Evolutionary conservation across 2,888 invertebrate genomes (phyloP).

Genomic region (Flexamia atlantica): DNA sequence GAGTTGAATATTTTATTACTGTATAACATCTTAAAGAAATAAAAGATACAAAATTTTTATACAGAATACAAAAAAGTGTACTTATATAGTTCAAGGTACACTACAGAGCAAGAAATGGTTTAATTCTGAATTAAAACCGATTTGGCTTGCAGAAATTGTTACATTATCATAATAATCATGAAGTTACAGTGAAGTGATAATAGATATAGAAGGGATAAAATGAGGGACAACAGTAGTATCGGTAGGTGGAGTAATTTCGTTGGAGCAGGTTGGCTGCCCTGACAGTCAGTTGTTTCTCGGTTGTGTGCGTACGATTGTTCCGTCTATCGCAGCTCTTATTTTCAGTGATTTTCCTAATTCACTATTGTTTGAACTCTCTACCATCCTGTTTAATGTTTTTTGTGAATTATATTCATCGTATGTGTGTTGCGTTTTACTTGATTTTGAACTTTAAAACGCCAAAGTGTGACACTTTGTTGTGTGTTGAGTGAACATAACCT

Average conservation of each 20-base stretch:
- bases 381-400: neutral
- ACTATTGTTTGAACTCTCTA: neutral
- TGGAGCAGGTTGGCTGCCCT: neutral
- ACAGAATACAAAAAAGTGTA: no score
- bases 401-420: neutral
- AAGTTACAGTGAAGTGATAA: no score
- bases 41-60: no score
- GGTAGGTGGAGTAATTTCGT: neutral
- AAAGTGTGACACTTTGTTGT: neutral
- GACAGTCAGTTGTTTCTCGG: constrained; percentile 14
- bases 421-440: neutral
- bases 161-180: no score
- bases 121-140: no score
- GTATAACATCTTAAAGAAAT: no score
- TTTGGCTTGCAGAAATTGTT: no score
- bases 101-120: no score
- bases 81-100: no score
- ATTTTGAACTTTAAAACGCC: neutral
- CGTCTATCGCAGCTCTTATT: neutral
- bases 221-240: no score
- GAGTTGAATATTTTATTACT: no score
- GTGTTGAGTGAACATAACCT: constrained; percentile 14
- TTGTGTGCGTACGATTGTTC: neutral
- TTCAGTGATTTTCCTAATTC: neutral
- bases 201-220: no score